Evolutionary conservation across 2,888 invertebrate genomes (phyloP).

Genomic region (Bimastos eiseni): DNA sequence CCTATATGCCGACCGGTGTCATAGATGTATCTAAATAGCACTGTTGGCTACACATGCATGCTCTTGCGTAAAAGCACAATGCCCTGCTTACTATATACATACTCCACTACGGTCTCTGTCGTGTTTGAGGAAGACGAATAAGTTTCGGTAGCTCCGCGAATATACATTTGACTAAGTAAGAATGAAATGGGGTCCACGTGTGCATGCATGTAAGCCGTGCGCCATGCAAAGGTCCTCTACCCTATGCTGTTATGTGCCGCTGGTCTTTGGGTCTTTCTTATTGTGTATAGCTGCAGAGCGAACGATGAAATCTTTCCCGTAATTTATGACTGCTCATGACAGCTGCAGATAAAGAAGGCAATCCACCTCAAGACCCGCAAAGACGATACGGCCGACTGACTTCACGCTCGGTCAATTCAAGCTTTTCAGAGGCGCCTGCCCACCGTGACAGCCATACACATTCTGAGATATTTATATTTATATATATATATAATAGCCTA

Average conservation of each 20-base stretch:
- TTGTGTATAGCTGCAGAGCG: background rate
- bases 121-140: too few relatives aligned
- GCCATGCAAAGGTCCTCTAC: background rate
- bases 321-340: background rate
- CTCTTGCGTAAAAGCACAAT: too few relatives aligned
- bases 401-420: background rate
- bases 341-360: background rate
- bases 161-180: background rate
- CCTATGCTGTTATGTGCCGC: too few relatives aligned
- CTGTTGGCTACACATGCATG: too few relatives aligned
- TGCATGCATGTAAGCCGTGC: background rate
- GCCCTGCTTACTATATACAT: too few relatives aligned
- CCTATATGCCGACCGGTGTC: too few relatives aligned
- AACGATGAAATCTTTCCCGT: background rate
- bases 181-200: background rate
- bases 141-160: too few relatives aligned
- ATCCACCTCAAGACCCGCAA: background rate
- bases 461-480: background rate
- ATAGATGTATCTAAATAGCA: too few relatives aligned
- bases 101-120: too few relatives aligned
- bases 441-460: background rate
- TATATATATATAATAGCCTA: background rate
- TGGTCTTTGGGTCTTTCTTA: background rate
- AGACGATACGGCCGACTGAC: background rate
- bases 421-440: constrained; percentile 6